Base-by-base conservation (phyloP, 1,140 invertebrate species). In the Pseudomyrmex cubaensis region DNA sequence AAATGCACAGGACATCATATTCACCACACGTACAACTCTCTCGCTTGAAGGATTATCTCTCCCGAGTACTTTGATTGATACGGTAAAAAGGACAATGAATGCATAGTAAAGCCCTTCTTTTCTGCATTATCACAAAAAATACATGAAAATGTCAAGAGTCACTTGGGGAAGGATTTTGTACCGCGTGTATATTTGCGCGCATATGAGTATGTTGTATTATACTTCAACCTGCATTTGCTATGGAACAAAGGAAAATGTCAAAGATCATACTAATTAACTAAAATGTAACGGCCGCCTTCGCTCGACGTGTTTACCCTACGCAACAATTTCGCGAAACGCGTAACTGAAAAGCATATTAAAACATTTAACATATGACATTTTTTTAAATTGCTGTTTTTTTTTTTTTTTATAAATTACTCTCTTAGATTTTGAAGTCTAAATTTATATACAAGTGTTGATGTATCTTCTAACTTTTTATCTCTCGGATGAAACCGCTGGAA, bases 41-140 rank as follows among this genome's bases (percentile, higher is more conserved):
- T 10, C 5, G 70, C 46, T 44, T n/a, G 22, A 76, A n/a, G 64
- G 46, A 70, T 78, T 20, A 15, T 59, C 35, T 70, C 44, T 35
- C 44, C 50, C 59, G 48, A 80, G 35, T 70, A 56, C 69, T 57
- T 57, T 78, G 75, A 69, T 78, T 78, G 35, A 80, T 80, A 48
- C 13, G 5, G 2, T 50, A 22, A 61, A 61, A 59, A 70, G 9
- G 44, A 35, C 20, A n/a, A 48, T 2, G 20, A 80, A 44, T 56
- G 22, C 20, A 59, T 8, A 70, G 64, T 1, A 59, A 56, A 78
- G 35, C 35, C 35, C 35, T 35, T 35, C 5, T 35, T 78, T 78
- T 78, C 35, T 48, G 20, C 44, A 20, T 50, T 35, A 48, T 50
- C 15, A 13, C 59, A 80, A 72, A 70, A 80, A 80, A 50, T 70